Percentiles rank a stretch among this genome's conserved stretches.
These are phyloP conservation scores for Zoanthus solanderi DNA, from an alignment of 92 coral and sea anemone species.

Conservation along the genomic window DNA sequence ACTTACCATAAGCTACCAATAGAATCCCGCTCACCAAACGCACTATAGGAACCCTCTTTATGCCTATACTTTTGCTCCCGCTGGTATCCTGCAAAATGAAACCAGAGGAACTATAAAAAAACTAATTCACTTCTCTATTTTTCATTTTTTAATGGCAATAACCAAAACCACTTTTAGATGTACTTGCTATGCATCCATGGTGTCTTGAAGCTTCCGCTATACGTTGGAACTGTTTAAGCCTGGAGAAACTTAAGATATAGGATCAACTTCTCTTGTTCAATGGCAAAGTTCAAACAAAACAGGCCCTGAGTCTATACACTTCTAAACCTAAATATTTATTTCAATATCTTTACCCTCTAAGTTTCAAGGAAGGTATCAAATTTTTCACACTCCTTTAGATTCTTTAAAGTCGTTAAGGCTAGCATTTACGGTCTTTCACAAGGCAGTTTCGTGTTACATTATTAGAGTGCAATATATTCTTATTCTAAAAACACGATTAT, in stretches of 20 bases:
- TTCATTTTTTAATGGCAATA: not conserved
- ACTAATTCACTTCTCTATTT: not conserved
- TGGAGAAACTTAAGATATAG: not conserved
- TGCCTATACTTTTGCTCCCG: slow-evolving; percentile 91
- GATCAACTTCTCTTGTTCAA: not conserved
- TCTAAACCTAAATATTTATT: too few relatives aligned
- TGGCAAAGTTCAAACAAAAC: not conserved
- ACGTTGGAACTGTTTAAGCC: not conserved
- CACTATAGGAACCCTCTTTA: slow-evolving; percentile 93
- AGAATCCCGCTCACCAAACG: slow-evolving; percentile 85
- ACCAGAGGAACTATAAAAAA: too few relatives aligned
- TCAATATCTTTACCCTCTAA: too few relatives aligned
- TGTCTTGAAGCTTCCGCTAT: not conserved
- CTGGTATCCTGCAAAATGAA: slow-evolving; percentile 86
- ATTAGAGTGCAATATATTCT: too few relatives aligned
- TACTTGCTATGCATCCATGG: not conserved
- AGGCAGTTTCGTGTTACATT: too few relatives aligned
- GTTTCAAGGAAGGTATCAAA: too few relatives aligned
- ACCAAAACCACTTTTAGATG: not conserved
- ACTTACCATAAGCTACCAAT: slow-evolving; percentile 93
- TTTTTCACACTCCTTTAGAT: too few relatives aligned
- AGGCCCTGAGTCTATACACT: too few relatives aligned
- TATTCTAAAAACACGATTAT: too few relatives aligned
- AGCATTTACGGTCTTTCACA: too few relatives aligned
- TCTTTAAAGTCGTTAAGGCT: too few relatives aligned